These are phyloP conservation scores for Margaritifera margaritifera DNA, from an alignment of 2,888 invertebrate genomes.

Conservation along the genomic window DNA sequence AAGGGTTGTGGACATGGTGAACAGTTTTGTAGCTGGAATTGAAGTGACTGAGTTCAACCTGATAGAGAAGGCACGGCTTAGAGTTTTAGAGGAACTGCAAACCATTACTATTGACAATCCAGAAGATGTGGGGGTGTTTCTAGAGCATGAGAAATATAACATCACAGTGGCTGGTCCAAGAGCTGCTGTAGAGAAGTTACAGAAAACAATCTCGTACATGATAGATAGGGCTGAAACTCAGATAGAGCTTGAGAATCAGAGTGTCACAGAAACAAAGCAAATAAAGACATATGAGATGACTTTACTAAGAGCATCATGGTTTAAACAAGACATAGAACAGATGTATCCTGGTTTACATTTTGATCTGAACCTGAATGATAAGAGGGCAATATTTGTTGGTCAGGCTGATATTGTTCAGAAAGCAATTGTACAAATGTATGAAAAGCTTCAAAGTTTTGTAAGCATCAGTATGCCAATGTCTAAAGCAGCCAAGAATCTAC, in stretches of 20 bases:
- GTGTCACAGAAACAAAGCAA: slow-evolving; percentile 15
- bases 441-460: too few relatives aligned
- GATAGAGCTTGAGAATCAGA: slow-evolving; percentile 5
- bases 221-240: slow-evolving; percentile 14
- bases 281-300: slow-evolving; percentile 9
- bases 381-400: neutral
- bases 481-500: too few relatives aligned
- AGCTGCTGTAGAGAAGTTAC: neutral
- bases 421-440: slow-evolving; percentile 2
- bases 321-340: too few relatives aligned
- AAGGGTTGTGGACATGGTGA: too few relatives aligned
- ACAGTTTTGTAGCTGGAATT: too few relatives aligned
- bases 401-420: neutral
- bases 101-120: slow-evolving; percentile 15
- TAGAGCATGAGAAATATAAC: slow-evolving; percentile 8
- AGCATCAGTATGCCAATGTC: too few relatives aligned
- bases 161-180: slow-evolving; percentile 21
- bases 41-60: too few relatives aligned
- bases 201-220: neutral
- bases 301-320: slow-evolving; percentile 1
- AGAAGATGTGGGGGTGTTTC: slow-evolving; percentile 15
- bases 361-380: too few relatives aligned
- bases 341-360: too few relatives aligned
- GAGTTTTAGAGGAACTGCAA: slow-evolving; percentile 7
- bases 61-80: slow-evolving; percentile 7